Conservation (phyloP, 1,140 invertebrate species). For the Galleria mellonella region DNA sequence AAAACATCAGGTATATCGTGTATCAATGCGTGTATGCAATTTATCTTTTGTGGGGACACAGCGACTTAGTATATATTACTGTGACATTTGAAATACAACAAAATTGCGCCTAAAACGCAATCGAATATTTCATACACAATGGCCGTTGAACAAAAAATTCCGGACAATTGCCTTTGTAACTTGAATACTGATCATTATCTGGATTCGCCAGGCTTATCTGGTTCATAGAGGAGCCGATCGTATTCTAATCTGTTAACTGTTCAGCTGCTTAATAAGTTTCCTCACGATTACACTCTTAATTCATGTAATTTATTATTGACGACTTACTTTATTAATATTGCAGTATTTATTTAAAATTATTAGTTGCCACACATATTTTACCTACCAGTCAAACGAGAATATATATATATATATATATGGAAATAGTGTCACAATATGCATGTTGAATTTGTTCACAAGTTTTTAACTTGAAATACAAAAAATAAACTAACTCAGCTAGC, state of each 20-base stretch:
- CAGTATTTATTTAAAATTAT: too few relatives aligned
- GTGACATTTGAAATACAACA: slow-evolving; percentile 34
- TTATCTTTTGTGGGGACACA: slow-evolving; percentile 50
- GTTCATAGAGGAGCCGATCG: slow-evolving; percentile 44
- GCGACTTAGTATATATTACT: slow-evolving; percentile 57
- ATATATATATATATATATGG: too few relatives aligned
- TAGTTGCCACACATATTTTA: too few relatives aligned
- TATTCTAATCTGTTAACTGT: slow-evolving; percentile 23
- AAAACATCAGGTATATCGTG: slow-evolving; percentile 62
- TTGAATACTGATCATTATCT: slow-evolving; percentile 68
- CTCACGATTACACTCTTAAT: slow-evolving; percentile 37
- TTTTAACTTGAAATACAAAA: too few relatives aligned
- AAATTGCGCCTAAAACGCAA: slow-evolving; percentile 60
- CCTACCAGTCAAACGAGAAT: too few relatives aligned
- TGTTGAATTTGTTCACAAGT: too few relatives aligned
- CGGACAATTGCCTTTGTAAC: slow-evolving; percentile 57
- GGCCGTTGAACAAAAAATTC: slow-evolving; percentile 35
- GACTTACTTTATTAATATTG: too few relatives aligned
- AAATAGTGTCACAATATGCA: too few relatives aligned
- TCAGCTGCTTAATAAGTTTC: slow-evolving; percentile 42
- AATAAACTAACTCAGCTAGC: too few relatives aligned
- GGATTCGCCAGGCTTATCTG: slow-evolving; percentile 48
- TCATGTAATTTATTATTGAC: slow-evolving; percentile 8
- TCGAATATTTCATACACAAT: slow-evolving; percentile 52
- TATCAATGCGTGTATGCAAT: slow-evolving; percentile 57